These are phyloP conservation scores for Unio pictorum DNA, from an alignment of 2,888 invertebrate genomes.

Conservation along the genomic window DNA sequence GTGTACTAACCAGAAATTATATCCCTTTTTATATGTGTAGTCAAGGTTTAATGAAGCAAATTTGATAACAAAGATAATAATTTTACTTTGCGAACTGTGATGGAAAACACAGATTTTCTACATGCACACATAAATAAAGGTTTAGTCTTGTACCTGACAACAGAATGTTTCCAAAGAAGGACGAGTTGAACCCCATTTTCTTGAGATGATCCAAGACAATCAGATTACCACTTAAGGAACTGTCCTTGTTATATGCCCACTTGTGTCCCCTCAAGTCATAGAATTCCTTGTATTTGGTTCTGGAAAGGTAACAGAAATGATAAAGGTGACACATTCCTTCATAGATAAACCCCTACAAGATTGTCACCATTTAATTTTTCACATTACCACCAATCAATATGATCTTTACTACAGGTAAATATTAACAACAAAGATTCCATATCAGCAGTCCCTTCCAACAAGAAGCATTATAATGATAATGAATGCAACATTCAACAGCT, in stretches of 20 bases:
- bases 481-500: too few relatives aligned
- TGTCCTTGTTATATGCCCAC: slow-evolving; percentile 50
- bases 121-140: not conserved
- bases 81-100: not conserved
- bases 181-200: slow-evolving; percentile 53
- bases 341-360: too few relatives aligned
- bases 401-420: too few relatives aligned
- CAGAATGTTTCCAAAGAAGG: slow-evolving; percentile 53
- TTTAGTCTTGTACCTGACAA: slow-evolving; percentile 47
- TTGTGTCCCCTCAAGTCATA: slow-evolving; percentile 54
- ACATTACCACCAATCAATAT: too few relatives aligned
- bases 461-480: too few relatives aligned
- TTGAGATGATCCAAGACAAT: slow-evolving; percentile 52
- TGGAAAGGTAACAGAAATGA: slow-evolving; percentile 22
- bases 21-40: not conserved
- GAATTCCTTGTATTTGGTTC: slow-evolving; percentile 50
- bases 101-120: not conserved
- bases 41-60: too few relatives aligned
- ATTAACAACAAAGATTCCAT: too few relatives aligned
- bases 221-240: slow-evolving; percentile 51
- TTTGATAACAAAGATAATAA: not conserved
- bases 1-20: too few relatives aligned
- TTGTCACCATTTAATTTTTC: too few relatives aligned
- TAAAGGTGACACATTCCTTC: too few relatives aligned
- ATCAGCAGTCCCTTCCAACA: too few relatives aligned